Conservation (phyloP, 1,140 invertebrate species). For the Brachionus sp. region DNA sequence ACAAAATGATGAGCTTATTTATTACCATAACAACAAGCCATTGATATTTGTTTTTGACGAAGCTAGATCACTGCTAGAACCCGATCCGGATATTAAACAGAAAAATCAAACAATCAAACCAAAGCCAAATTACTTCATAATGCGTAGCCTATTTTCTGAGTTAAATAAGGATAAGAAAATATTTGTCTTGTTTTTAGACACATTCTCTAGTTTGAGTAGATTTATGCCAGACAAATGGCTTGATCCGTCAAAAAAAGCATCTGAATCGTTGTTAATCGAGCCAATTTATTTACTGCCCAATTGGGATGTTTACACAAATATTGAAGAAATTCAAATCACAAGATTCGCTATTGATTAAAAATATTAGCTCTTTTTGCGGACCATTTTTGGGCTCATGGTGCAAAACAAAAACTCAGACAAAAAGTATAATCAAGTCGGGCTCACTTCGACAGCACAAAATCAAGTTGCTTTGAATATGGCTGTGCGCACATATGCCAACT, state of each 20-base stretch:
- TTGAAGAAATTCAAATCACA: neutral
- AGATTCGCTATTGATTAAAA: neutral
- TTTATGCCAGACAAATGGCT: neutral
- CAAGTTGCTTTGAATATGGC: neutral
- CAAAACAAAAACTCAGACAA: neutral
- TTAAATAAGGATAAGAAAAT: neutral
- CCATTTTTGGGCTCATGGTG: neutral
- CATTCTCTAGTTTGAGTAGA: neutral
- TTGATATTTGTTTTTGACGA: slow-evolving; percentile 5
- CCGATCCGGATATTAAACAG: neutral
- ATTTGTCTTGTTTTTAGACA: slow-evolving; percentile 11
- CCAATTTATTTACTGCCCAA: slow-evolving; percentile 15
- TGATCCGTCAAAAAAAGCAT: neutral
- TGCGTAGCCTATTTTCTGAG: neutral
- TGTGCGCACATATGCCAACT: neutral
- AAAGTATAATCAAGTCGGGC: neutral
- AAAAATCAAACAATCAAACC: no score
- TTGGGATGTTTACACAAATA: neutral
- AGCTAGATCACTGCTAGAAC: neutral
- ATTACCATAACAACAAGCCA: neutral
- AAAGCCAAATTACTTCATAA: neutral
- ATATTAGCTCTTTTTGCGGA: neutral
- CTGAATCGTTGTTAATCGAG: neutral
- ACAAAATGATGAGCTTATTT: neutral
- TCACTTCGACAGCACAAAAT: neutral